phyloP scores from a whole-genome alignment of 2,797 vertebrate species.

The Helarctos malayanus region DNA sequence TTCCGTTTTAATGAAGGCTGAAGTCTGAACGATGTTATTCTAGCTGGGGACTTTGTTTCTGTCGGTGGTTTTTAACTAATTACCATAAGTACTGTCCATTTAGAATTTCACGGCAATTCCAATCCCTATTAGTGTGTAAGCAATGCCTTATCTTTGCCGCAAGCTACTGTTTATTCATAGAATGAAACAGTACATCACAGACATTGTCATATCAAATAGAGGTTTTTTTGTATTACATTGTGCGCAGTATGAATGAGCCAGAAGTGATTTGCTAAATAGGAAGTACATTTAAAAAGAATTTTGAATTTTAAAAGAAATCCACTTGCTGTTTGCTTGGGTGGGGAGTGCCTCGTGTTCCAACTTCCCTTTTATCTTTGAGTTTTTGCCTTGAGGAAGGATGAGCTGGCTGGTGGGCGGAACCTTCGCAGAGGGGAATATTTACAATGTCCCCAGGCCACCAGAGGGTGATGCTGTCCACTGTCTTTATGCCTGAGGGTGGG shows the following conservation, averaged over 20 bases:
- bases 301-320: constrained; percentile 71
- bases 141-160: constrained; percentile 55
- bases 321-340: neutral
- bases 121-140: constrained; percentile 41
- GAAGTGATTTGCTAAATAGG: constrained; percentile 73
- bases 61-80: constrained; percentile 79
- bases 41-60: constrained; percentile 67
- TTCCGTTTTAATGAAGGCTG: constrained; percentile 60
- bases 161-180: constrained; percentile 75
- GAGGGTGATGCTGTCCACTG: fast-evolving
- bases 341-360: neutral
- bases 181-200: constrained; percentile 65
- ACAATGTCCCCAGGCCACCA: neutral
- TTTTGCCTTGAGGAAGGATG: neutral
- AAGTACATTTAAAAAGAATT: constrained; percentile 71
- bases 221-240: constrained; percentile 74
- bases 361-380: neutral
- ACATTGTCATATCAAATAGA: constrained; percentile 74
- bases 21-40: constrained; percentile 56
- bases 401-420: neutral
- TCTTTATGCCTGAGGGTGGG: too few relatives aligned
- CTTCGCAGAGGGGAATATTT: neutral
- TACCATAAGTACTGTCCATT: constrained; percentile 77
- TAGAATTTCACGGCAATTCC: constrained; percentile 63
- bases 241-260: constrained; percentile 73